A percentile compares a stretch with the other conserved stretches of the same genome.
These are phyloP conservation scores for Brenthis ino DNA, from an alignment of 2,888 invertebrate species.

Conservation along the genomic window DNA sequence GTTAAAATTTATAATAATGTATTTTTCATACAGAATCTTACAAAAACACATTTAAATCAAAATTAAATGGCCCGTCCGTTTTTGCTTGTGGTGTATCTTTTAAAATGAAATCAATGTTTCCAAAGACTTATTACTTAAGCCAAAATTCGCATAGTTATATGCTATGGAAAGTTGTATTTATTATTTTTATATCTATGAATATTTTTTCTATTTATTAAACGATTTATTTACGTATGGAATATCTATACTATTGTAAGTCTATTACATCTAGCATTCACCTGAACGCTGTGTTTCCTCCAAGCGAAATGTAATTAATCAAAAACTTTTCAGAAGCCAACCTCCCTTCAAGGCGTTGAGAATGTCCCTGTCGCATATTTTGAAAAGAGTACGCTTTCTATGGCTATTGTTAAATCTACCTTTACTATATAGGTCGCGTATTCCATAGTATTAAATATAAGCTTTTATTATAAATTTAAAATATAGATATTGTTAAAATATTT, in stretches of 20 bases:
- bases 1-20: no score
- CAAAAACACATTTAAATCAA: no score
- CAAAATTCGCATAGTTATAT: no score
- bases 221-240: background rate
- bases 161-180: no score
- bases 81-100: no score
- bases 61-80: no score
- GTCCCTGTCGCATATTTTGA: conserved; percentile 40
- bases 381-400: conserved; percentile 36
- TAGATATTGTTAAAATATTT: background rate
- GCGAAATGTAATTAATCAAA: conserved; percentile 81
- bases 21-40: no score
- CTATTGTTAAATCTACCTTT: conserved; percentile 27
- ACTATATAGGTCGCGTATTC: conserved; percentile 22
- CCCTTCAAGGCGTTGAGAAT: conserved; percentile 40
- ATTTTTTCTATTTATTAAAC: no score
- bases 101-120: no score
- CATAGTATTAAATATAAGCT: background rate
- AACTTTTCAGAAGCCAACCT: conserved; percentile 59
- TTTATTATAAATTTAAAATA: background rate
- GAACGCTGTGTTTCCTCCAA: conserved; percentile 66
- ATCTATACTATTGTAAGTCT: conserved; percentile 48
- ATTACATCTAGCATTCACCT: conserved; percentile 61
- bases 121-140: no score
- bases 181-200: no score